These are phyloP conservation scores for Acanthochromis polyacanthus DNA, from an alignment of 2,113 vertebrate species.

Conservation along the genomic window DNA sequence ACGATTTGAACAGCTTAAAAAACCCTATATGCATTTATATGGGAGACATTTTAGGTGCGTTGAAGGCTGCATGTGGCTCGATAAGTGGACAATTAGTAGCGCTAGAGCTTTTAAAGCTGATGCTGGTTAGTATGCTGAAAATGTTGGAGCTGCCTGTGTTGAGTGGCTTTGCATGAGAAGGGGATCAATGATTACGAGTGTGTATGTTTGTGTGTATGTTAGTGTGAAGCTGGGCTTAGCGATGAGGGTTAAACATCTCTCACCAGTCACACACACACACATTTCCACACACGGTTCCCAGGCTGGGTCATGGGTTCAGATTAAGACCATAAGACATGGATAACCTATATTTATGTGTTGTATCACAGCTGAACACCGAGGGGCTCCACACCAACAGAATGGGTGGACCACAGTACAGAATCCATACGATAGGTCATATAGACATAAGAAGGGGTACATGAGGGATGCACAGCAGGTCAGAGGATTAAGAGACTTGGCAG, in stretches of 20 bases:
- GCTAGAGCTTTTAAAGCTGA: conserved; percentile 41
- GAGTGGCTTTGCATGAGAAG: conserved; percentile 72
- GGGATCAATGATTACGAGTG: conserved; percentile 58
- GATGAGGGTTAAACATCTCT: conserved; percentile 53
- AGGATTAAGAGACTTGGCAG: neutral
- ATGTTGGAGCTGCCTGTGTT: conserved; percentile 60
- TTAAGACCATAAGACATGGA: conserved; percentile 73
- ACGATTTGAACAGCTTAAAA: conserved; percentile 1
- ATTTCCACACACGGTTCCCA: conserved; percentile 43
- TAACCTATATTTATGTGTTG: conserved; percentile 74
- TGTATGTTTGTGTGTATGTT: conserved; percentile 38
- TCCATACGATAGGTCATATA: neutral
- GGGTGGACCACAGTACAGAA: neutral
- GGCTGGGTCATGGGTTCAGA: conserved; percentile 69
- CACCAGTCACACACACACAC: neutral
- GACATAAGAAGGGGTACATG: too few species aligned
- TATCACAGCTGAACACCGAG: conserved; percentile 31
- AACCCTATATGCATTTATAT: conserved; percentile 5
- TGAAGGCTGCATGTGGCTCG: conserved; percentile 16
- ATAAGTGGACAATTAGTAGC: conserved; percentile 55
- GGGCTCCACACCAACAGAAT: conserved; percentile 10
- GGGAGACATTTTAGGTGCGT: conserved; percentile 29
- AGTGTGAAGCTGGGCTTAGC: conserved; percentile 51
- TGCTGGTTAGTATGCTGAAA: conserved; percentile 38
- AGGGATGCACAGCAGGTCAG: conserved; percentile 1